Conservation (phyloP, 2,797 vertebrate species). For the Eurystomus glaucurus region DNA sequence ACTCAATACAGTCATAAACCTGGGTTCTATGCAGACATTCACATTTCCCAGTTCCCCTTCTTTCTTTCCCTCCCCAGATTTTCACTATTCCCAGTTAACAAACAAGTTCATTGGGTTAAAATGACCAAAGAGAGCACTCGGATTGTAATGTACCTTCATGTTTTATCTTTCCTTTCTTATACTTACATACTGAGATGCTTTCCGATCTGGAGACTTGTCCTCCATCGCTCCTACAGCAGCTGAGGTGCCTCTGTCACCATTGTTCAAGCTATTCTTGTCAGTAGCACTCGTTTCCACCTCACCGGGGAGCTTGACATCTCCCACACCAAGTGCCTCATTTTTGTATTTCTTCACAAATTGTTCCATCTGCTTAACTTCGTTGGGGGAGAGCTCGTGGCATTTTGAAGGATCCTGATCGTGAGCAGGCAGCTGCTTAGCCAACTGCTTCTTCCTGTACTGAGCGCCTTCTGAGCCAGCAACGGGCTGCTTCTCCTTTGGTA, state of each 20-base stretch:
- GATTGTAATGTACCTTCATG: background rate
- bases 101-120: background rate
- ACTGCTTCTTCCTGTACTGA: constrained; percentile 95
- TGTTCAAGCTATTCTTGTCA: constrained; percentile 48
- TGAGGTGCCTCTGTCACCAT: constrained; percentile 82
- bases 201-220: constrained; percentile 64
- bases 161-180: background rate
- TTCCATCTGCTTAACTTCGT: constrained; percentile 95
- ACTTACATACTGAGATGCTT: constrained; percentile 90
- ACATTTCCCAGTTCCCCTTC: background rate
- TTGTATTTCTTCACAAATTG: constrained; percentile 98
- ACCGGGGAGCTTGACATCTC: constrained; percentile 91
- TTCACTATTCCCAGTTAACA: background rate
- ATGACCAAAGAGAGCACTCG: background rate
- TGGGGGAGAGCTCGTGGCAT: constrained; percentile 94
- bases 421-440: constrained; percentile 96
- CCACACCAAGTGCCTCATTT: constrained; percentile 93
- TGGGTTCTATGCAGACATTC: background rate
- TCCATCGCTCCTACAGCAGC: constrained; percentile 84
- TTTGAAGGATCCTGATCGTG: constrained; percentile 96
- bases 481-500: constrained; percentile 94
- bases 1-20: background rate
- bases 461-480: constrained; percentile 93
- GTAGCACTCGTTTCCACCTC: constrained; percentile 82
- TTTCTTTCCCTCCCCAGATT: background rate